Base-by-base conservation (phyloP, 2,113 vertebrate species). In the Oncorhynchus keta region DNA sequence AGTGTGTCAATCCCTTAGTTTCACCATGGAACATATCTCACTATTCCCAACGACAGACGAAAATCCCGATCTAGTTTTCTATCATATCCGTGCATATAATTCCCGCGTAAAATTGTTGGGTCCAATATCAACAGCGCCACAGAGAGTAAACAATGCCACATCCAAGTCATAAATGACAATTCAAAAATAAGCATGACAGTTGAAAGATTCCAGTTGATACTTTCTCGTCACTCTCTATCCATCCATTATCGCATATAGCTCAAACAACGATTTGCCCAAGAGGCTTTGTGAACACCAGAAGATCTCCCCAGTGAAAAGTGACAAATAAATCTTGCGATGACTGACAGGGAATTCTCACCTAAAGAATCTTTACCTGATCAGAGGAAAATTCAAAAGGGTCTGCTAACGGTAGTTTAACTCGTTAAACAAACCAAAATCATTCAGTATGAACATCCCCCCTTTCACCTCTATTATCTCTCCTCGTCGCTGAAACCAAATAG, bases 131-230 rank as follows among this genome's bases (percentile, higher is more conserved):
- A 86, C 75, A 75, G 20, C 18, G 65, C 70, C 74, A 86, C 81
- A 86, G 75, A 83, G 72, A 32, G 76, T 72, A 70, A 83, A 55
- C 75, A 70, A 67, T 86, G 78, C 87, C 81, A 83, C 80, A 81
- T 92, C 88, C 89, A 85, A 90, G 85, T 89, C 74, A 84, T 76
- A 79, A 84, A 78, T 82, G 85, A 80, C 86, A 82, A 77, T 88
- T 80, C 81, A 49, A 66, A 62, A 32, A 79, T 62, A 77, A 70
- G 68, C 81, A 13, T 75, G 28, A 73, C 11, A 57, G 76, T 77
- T 74, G 8, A 24, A 48, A 78, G 78, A 79, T 79, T 79, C 85
- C 75, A 68, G 62, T 39, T 28, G 75, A 78, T 81, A 82, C 79
- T 76, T 68, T 55, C 18, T 57, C 22, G 1, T 39, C 32, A 86